These are phyloP conservation scores for Lucilia sericata DNA, from an alignment of 1,140 invertebrate species.

Conservation along the genomic window DNA sequence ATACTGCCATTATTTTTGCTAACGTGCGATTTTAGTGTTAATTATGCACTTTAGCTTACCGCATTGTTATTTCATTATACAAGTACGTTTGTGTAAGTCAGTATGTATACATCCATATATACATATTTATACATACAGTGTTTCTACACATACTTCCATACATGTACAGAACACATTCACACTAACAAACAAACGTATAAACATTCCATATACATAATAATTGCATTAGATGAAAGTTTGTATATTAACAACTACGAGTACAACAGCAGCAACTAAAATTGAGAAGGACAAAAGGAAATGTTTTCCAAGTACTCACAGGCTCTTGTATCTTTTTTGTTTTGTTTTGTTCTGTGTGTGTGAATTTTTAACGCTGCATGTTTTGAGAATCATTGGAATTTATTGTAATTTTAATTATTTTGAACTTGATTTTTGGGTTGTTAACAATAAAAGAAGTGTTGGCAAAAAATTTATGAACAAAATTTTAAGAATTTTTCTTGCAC, in stretches of 20 bases:
- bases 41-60: conserved; percentile 38
- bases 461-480: background rate
- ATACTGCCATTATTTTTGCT: conserved; percentile 27
- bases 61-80: conserved; percentile 37
- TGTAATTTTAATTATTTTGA: conserved; percentile 28
- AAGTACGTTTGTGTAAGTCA: background rate
- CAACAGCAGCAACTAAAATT: background rate
- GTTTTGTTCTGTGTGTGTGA: background rate
- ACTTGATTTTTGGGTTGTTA: conserved; percentile 6
- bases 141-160: background rate
- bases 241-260: background rate
- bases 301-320: conserved; percentile 8
- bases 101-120: background rate
- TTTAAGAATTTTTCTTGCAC: background rate
- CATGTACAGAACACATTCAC: background rate
- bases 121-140: too few species aligned
- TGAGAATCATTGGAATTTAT: conserved; percentile 22
- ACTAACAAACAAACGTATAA: background rate
- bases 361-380: background rate
- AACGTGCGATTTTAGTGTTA: conserved; percentile 39
- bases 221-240: conserved; percentile 15
- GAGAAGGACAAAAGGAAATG: conserved; percentile 20
- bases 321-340: background rate
- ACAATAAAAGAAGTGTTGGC: background rate
- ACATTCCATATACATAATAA: conserved; percentile 4